Conservation (phyloP, 2,888 invertebrate species). For the Invenusta paracnida region DNA sequence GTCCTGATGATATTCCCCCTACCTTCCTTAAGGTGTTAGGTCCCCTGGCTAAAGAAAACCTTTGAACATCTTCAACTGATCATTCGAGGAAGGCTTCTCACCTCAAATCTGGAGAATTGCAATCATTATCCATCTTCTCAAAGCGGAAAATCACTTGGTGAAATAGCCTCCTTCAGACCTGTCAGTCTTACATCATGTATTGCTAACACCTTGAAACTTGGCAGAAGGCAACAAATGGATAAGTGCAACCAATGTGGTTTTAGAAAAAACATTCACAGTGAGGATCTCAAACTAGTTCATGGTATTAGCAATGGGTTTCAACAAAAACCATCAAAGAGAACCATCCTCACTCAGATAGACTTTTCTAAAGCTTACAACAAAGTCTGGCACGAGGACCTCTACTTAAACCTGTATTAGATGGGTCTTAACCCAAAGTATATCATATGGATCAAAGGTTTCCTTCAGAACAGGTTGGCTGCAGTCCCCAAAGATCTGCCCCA, state of each 20-base stretch:
- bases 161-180: neutral
- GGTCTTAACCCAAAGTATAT: too few relatives aligned
- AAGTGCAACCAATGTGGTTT: too few relatives aligned
- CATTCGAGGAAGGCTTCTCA: too few relatives aligned
- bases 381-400: neutral
- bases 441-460: neutral
- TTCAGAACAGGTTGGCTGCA: neutral
- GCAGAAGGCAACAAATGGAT: neutral
- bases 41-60: too few relatives aligned
- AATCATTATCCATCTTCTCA: neutral
- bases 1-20: neutral
- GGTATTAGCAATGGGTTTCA: neutral
- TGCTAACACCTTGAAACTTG: neutral
- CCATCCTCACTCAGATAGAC: neutral
- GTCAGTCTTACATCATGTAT: neutral
- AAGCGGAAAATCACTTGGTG: neutral
- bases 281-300: neutral
- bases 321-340: neutral
- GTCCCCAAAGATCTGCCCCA: neutral
- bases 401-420: neutral
- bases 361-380: neutral
- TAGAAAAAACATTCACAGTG: neutral
- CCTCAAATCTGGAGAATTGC: slow-evolving; percentile 1
- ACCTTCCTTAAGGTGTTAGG: too few relatives aligned
- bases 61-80: too few relatives aligned